Evolutionary conservation across 2,797 vertebrate genomes (phyloP).

Genomic region (Adelosebastes latens): DNA sequence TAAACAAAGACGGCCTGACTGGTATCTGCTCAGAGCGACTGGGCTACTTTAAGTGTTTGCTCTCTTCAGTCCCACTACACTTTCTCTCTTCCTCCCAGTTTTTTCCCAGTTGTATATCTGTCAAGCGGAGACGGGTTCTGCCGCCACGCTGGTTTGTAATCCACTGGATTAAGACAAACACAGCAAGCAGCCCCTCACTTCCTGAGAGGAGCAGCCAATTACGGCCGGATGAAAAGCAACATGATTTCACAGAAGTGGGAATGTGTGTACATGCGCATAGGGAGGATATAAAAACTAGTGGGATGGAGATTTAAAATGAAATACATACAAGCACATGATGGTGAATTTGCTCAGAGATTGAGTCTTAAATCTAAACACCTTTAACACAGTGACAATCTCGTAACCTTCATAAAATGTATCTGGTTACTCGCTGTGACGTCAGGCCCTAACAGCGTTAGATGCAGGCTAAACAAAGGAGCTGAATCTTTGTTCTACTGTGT

Average conservation of each 20-base stretch:
- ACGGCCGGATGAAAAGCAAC: constrained; percentile 8
- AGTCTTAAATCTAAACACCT: neutral
- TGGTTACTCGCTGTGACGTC: neutral
- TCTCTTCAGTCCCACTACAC: neutral
- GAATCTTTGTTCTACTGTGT: neutral
- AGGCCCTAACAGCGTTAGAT: neutral
- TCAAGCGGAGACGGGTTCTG: neutral
- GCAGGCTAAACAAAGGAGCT: constrained; percentile 9
- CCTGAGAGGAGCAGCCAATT: constrained; percentile 23
- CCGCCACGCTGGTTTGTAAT: constrained; percentile 7
- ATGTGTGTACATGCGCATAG: neutral
- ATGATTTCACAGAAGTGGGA: constrained; percentile 1
- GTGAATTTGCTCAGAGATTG: neutral
- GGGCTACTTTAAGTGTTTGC: neutral
- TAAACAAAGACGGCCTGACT: neutral
- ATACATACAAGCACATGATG: neutral
- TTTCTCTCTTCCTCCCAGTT: neutral
- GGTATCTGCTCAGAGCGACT: neutral
- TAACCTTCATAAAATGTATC: neutral
- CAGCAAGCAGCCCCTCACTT: constrained; percentile 16
- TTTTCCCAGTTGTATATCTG: neutral
- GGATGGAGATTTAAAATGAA: neutral
- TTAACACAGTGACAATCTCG: neutral
- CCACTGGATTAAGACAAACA: constrained; percentile 47
- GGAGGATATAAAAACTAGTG: neutral